phyloP scores from a whole-genome alignment of 2,888 invertebrate species.

The Zygogramma bicolorata region DNA sequence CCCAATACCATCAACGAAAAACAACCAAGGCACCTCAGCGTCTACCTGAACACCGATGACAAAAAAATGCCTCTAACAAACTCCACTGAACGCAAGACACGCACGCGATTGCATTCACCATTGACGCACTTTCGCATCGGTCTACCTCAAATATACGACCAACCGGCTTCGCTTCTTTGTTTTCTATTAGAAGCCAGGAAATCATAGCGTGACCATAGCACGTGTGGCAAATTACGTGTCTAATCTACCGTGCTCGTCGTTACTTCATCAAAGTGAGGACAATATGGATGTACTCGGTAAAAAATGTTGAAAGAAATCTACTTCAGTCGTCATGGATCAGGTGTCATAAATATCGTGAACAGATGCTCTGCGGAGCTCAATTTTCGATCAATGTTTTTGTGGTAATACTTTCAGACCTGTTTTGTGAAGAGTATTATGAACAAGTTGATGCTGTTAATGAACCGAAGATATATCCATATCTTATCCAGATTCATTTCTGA shows the following conservation, averaged over 20 bases:
- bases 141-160: neutral
- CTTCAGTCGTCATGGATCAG: neutral
- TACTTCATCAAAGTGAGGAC: neutral
- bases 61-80: constrained; percentile 26
- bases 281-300: neutral
- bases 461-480: no score
- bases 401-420: no score
- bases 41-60: neutral
- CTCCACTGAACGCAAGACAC: constrained; percentile 32
- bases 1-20: no score
- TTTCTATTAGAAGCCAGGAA: neutral
- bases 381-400: no score
- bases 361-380: neutral
- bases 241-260: neutral
- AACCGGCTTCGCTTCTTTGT: neutral
- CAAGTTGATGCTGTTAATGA: no score
- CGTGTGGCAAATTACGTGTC: neutral
- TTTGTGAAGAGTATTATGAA: no score
- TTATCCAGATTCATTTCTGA: no score
- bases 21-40: no score
- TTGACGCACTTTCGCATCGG: constrained; percentile 31
- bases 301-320: neutral
- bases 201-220: constrained; percentile 1
- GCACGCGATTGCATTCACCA: constrained; percentile 26
- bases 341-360: neutral